phyloP scores from a whole-genome alignment of 2,888 invertebrate genomes.

The Anarsia innoxiella region DNA sequence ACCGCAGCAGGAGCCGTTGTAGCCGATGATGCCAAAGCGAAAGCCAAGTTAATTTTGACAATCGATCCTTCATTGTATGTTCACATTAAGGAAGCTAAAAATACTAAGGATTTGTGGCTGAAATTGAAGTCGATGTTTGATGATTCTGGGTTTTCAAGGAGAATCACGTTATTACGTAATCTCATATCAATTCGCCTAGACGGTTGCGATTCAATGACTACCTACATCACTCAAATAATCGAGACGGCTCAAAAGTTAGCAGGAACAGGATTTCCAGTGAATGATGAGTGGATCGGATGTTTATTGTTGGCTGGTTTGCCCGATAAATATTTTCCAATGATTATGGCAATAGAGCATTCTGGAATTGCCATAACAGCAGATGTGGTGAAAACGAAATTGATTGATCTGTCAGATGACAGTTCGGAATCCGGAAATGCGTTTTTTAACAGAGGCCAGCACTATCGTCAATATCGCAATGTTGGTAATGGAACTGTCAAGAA shows the following conservation, averaged over 20 bases:
- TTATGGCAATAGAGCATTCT: no score
- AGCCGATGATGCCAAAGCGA: constrained; percentile 12
- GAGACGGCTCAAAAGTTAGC: constrained; percentile 14
- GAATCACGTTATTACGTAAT: constrained; percentile 6
- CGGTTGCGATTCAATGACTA: constrained; percentile 6
- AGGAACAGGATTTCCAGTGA: constrained; percentile 13
- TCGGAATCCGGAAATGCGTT: not conserved
- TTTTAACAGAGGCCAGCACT: not conserved
- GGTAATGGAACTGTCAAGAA: not conserved
- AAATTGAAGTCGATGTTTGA: constrained; percentile 12
- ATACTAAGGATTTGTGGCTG: constrained; percentile 10
- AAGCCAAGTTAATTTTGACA: constrained; percentile 14
- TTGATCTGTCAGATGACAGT: constrained; percentile 5
- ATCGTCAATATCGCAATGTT: not conserved
- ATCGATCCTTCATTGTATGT: constrained; percentile 15
- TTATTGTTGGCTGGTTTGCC: constrained; percentile 15
- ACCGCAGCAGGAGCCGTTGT: not conserved
- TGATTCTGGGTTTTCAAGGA: constrained; percentile 12
- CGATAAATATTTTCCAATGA: constrained; percentile 14
- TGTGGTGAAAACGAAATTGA: constrained; percentile 12
- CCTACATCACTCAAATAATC: constrained; percentile 5
- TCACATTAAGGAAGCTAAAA: constrained; percentile 11
- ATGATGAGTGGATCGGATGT: constrained; percentile 17
- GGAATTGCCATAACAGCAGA: constrained; percentile 16
- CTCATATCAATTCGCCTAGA: constrained; percentile 8